Base-by-base conservation (phyloP, 2,888 invertebrate species). In the Polydrusus pterygomalis region DNA sequence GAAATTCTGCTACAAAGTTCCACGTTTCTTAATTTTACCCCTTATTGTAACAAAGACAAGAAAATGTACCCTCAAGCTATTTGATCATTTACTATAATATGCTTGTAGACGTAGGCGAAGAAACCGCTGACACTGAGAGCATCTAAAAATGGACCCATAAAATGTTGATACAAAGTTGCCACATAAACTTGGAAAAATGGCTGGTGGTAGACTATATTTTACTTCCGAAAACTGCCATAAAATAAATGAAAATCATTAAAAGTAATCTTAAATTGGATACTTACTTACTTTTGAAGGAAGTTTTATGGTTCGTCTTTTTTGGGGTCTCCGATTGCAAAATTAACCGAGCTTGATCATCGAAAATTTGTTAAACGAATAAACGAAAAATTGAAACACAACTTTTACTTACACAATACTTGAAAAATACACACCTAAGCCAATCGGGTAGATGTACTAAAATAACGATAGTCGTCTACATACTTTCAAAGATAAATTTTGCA, bases 181-280 rank as follows among this genome's bases (percentile, higher is more conserved):
- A 38, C 38, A 18, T 68, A 68, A 67, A 60, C 25, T 65, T 15
- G 18, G 15, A 49, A 38, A 65, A 65, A 30, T 40, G 18, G 51
- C 18, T 68, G 51, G 65, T 56, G 20, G 18, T 18, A 40, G 38
- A 20, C 64, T 45, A 11, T 20, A 56, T 67, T 74, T 74, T 70
- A 62, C 45, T 70, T 49, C 47, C 11, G 60, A 9, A 68, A 49
- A 68, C 38, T 25, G 60, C 40, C 17, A 58, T 68, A 62, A 74
- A 68, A 74, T 68, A 58, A 58, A 74, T 74, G 68, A 25, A 25
- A 30, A 58, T 51, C 67, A 65, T 72, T 72, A 72, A 72, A 34
- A 64, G 58, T 56, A 56, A 67, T 67, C 72, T 25, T 18, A 43
- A 58, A 72, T 58, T 67, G 40, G 65, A 34, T 47, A 65, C 43